Evolutionary conservation across 92 coral and sea anemone genomes (phyloP).

Genomic region (Siderastrea radians): DNA sequence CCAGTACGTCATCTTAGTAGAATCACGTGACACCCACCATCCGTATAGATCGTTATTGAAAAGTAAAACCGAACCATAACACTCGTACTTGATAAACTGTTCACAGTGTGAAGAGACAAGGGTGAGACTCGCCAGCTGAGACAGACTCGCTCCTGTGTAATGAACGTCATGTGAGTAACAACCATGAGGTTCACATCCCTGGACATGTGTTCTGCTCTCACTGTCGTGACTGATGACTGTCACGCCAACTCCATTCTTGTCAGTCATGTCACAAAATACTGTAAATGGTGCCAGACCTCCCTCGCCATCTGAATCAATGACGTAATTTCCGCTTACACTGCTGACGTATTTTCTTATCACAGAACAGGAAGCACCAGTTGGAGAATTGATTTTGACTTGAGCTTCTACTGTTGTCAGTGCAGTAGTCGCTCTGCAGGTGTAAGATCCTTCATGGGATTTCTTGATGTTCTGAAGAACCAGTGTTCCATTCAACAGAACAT

Average conservation of each 20-base stretch:
- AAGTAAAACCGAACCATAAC: conserved; percentile 8
- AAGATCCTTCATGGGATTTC: conserved; percentile 34
- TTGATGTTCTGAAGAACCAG: conserved; percentile 29
- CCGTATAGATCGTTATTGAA: not conserved
- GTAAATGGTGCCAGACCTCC: conserved; percentile 56
- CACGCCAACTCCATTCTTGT: conserved; percentile 69
- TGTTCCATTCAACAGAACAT: conserved; percentile 51
- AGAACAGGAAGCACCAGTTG: conserved; percentile 28
- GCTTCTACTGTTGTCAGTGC: conserved; percentile 43
- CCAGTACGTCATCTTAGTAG: conserved; percentile 30
- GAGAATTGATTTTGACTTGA: conserved; percentile 27
- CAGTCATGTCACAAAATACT: conserved; percentile 71
- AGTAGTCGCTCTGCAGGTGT: conserved; percentile 62
- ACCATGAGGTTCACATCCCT: conserved; percentile 8
- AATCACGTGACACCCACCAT: conserved; percentile 58
- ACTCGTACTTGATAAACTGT: conserved; percentile 74
- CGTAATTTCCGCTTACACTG: conserved; percentile 42
- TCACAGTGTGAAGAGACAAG: conserved; percentile 62
- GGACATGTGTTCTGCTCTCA: conserved; percentile 60
- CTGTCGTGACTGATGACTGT: conserved; percentile 75
- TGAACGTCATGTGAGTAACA: conserved; percentile 44
- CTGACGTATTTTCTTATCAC: conserved; percentile 1
- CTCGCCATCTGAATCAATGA: conserved; percentile 63
- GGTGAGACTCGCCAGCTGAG: conserved; percentile 66
- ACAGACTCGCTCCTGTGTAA: conserved; percentile 57